Evolutionary conservation across 2,797 vertebrate species (phyloP), one percentile per base, ranked within the genome.

Genomic region (Babyrousa celebensis): DNA sequence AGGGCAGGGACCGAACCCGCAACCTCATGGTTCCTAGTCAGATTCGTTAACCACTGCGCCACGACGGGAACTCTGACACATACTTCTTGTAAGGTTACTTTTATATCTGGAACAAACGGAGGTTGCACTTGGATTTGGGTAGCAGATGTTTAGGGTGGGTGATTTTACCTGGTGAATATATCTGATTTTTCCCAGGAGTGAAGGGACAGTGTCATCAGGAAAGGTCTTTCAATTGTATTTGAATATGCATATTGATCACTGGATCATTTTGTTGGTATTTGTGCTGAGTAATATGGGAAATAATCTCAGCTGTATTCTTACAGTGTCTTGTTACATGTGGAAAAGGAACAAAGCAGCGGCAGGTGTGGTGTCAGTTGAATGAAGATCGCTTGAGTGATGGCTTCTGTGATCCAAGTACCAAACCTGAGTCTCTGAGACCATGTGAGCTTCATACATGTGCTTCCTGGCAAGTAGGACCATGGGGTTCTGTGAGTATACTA

Each of bases 311-410:
- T 68, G 67, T 88, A 4, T 96, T 96, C 94, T 97, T 97, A 25
- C 97, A 99, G 99, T 99, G 99, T 95, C 97, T 99, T 95, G 99
- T 99, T 96, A 99, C 99, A 0, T 99, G 99, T 98, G 99, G 99
- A 32, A 99, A 99, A 98, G 99, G 99, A 63, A 97, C 98, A 96
- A 99, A 98, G 60, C 99, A 99, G 98, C 98, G 99, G 48, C 99
- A 99, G 96, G 99, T 99, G 62, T 99, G 98, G 98, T 99, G 99
- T 98, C 98, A 98, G 9, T 88, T 98, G 63, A 98, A 98, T 56
- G 99, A 99, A 52, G 99, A 99, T 71, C 99, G 98, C 89, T 97
- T 99, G 96, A 99, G 98, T 12, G 99, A 99, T 8, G 98, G 98
- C 95, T 99, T 99, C 97, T 99, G 99, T 91, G 98, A 99, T 83